These are phyloP conservation scores for Pyrgilauda ruficollis DNA, from an alignment of 2,113 vertebrate genomes.

Conservation along the genomic window DNA sequence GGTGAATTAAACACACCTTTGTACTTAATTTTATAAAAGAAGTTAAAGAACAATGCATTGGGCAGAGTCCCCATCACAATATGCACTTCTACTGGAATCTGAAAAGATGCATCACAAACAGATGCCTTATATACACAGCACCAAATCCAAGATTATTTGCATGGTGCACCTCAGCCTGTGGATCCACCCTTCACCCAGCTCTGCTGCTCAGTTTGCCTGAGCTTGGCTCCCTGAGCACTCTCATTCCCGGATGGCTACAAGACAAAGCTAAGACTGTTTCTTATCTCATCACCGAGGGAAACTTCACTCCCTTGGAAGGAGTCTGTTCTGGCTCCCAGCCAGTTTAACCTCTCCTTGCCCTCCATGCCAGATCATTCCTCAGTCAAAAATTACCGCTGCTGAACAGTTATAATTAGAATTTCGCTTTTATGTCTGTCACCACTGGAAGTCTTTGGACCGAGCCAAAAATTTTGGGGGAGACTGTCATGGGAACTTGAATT, in stretches of 20 bases:
- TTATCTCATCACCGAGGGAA: neutral
- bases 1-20: neutral
- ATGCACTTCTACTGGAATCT: rapidly evolving
- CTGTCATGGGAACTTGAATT: neutral
- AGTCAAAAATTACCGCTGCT: neutral
- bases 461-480: neutral
- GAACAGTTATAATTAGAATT: neutral
- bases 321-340: neutral
- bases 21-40: neutral
- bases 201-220: neutral
- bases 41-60: neutral
- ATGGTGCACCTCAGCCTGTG: neutral
- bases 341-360: neutral
- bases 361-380: neutral
- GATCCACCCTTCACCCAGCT: neutral
- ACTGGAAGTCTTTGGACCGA: neutral
- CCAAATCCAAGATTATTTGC: neutral
- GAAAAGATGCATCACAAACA: neutral
- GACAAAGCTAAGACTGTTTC: neutral
- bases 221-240: neutral
- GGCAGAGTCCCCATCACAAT: neutral
- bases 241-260: neutral
- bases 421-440: neutral
- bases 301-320: neutral
- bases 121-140: neutral